Conservation (phyloP, 2,113 vertebrate genomes). For the Cephalophus harveyi region DNA sequence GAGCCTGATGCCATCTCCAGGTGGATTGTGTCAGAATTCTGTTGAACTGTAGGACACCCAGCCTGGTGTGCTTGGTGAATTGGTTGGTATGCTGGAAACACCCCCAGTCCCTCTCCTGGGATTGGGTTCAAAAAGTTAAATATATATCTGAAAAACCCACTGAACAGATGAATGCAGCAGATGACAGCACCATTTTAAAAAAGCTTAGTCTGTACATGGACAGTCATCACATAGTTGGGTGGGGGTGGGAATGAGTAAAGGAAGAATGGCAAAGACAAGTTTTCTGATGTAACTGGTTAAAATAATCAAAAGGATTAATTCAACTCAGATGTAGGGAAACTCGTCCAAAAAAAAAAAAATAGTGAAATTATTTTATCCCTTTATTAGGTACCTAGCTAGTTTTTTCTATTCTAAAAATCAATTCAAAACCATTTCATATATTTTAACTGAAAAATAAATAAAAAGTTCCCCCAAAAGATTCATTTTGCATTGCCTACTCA, state of each 20-base stretch:
- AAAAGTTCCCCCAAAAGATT: background rate
- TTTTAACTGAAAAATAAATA: background rate
- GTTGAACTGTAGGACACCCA: background rate
- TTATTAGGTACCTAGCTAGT: background rate
- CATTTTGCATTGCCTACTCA: background rate
- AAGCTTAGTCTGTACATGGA: background rate
- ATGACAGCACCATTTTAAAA: background rate
- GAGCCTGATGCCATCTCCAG: background rate
- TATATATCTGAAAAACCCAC: background rate
- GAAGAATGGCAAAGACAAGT: background rate
- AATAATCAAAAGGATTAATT: background rate
- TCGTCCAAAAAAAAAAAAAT: background rate
- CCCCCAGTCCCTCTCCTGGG: background rate
- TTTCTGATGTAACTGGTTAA: background rate
- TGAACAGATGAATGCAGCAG: background rate
- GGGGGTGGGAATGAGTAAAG: background rate
- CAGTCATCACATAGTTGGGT: background rate
- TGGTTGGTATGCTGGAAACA: background rate
- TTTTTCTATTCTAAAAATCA: background rate
- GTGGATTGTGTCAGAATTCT: background rate
- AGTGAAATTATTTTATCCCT: background rate
- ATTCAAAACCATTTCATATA: background rate
- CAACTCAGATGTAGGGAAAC: background rate
- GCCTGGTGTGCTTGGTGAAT: background rate
- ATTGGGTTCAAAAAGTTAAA: background rate